Conservation (phyloP, 1,140 invertebrate genomes). For the Lithobius niger region DNA sequence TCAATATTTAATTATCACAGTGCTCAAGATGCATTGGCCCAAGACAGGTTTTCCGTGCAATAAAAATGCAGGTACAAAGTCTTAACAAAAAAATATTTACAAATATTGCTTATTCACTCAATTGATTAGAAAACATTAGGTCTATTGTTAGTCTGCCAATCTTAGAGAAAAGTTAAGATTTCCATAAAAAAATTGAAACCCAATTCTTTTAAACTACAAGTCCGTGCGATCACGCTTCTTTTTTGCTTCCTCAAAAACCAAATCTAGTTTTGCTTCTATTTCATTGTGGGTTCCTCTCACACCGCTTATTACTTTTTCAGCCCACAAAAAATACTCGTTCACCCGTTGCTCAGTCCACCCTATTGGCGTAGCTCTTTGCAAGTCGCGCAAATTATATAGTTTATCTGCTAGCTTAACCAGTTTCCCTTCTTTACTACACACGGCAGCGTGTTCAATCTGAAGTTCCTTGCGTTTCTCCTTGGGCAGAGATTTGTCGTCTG, state of each 20-base stretch:
- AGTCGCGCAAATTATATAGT: slow-evolving; percentile 68
- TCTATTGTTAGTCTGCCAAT: no score
- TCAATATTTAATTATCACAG: no score
- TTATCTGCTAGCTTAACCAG: slow-evolving; percentile 75
- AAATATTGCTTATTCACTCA: no score
- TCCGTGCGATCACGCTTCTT: no score
- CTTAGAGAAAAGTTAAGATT: no score
- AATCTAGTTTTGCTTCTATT: slow-evolving; percentile 49
- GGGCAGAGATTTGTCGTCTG: slow-evolving; percentile 60
- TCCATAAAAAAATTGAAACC: no score
- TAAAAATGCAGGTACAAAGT: no score
- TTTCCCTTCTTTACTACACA: slow-evolving; percentile 48
- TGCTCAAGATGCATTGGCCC: no score
- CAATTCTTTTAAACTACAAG: no score
- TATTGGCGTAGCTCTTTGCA: slow-evolving; percentile 43
- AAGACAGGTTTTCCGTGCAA: no score
- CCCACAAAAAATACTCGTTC: slow-evolving; percentile 56
- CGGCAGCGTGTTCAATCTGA: slow-evolving; percentile 52
- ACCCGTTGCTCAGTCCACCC: slow-evolving; percentile 48
- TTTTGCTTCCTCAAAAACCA: slow-evolving; percentile 37
- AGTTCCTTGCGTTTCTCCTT: slow-evolving; percentile 49
- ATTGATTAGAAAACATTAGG: no score
- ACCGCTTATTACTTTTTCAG: slow-evolving; percentile 50
- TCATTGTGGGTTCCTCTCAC: slow-evolving; percentile 47
- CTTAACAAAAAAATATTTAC: no score